Evolutionary conservation across 2,113 vertebrate species (phyloP), one percentile per base, ranked within the genome.

Genomic region (Diglossa brunneiventris): DNA sequence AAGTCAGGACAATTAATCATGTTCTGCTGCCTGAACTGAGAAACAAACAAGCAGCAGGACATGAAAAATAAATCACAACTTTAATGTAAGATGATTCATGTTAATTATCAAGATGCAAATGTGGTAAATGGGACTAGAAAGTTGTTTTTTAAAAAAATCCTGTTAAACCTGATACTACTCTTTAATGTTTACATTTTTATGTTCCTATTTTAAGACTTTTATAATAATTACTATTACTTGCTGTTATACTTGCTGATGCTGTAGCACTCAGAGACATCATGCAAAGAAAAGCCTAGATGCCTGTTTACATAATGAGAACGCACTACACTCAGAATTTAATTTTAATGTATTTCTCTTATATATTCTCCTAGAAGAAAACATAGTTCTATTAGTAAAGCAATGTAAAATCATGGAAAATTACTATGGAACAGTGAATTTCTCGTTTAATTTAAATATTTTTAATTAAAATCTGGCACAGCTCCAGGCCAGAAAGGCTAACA

Each of bases 61-160:
- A 63, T 26, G 55, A 68, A 95, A 94, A 89, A 72, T 47, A 89
- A 89, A 95, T 84, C 68, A 68, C 27, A 44, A 30, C 62, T 89
- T 56, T n/a, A 92, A 41, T 11, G 21, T 10, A 83, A 77, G 28
- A n/a, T 59, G 35, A 50, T 61, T 72, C 77, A 49, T 52, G 35
- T 39, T 79, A 87, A 82, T 87, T 64, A 87, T 47, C 53, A 61
- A 72, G 63, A 94, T 67, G 56, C 33, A 81, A 75, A 78, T 30
- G 56, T 39, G 23, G 55, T 56, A 86, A 85, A 61, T 75, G 47
- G 39, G 69, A 92, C 41, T 75, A 46, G 41, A 89, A 95, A 81
- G 68, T 13, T 55, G 9, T 7, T 56, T 74, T 37, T 19, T 2
- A 0, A 39, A 82, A 58, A 76, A 41, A 30, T 58, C 89, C 39